phyloP scores from a whole-genome alignment of 2,888 invertebrate genomes.

The Linnaemya vulpina region DNA sequence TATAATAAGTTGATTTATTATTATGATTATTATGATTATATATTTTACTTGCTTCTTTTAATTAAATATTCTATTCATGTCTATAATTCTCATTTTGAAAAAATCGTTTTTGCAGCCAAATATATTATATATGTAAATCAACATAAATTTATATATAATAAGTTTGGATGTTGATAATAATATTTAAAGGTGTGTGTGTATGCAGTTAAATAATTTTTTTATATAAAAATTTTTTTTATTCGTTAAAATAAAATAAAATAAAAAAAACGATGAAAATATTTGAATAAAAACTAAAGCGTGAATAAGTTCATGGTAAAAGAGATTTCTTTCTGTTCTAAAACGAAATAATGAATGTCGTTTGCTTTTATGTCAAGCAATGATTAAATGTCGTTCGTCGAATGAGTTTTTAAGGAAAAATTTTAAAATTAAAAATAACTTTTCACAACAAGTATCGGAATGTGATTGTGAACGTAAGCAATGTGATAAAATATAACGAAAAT shows the following conservation, averaged over 20 bases:
- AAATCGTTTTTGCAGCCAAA: slow-evolving; percentile 45
- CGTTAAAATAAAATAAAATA: slow-evolving; percentile 29
- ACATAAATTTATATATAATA: not conserved
- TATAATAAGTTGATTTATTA: slow-evolving; percentile 51
- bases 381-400: slow-evolving; percentile 28
- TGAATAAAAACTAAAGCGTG: slow-evolving; percentile 32
- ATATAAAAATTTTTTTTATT: slow-evolving; percentile 28
- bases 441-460: slow-evolving; percentile 63
- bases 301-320: slow-evolving; percentile 23
- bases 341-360: not conserved
- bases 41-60: slow-evolving; percentile 40
- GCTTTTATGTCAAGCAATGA: not conserved
- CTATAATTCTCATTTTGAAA: slow-evolving; percentile 69
- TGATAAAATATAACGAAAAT: slow-evolving; percentile 36
- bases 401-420: slow-evolving; percentile 20
- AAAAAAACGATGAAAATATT: not conserved
- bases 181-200: not conserved
- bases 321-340: not conserved
- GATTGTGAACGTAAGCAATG: slow-evolving; percentile 28
- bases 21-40: slow-evolving; percentile 39
- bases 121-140: slow-evolving; percentile 22
- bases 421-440: slow-evolving; percentile 13
- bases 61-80: slow-evolving; percentile 69
- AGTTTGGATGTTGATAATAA: slow-evolving; percentile 9
- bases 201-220: slow-evolving; percentile 42